These are phyloP conservation scores for Simalia tracyae DNA, from an alignment of 2,797 vertebrate genomes.

Conservation along the genomic window DNA sequence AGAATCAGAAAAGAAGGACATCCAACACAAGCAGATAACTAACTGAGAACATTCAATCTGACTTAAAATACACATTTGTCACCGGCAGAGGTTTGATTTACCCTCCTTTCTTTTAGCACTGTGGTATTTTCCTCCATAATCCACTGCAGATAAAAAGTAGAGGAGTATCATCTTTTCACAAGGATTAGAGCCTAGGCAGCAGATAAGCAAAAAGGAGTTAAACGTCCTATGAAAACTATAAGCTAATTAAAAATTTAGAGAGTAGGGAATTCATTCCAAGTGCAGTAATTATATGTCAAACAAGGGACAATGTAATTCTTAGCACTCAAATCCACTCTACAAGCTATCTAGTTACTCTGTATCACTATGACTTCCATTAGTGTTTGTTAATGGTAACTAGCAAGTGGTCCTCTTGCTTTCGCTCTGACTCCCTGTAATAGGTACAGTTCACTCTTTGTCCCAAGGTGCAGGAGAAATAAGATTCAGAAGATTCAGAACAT, in stretches of 20 bases:
- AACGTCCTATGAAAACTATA: slow-evolving; percentile 65
- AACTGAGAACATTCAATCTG: not conserved
- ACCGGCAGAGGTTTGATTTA: accelerated
- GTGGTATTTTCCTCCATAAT: not conserved
- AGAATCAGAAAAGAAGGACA: not conserved
- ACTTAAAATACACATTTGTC: not conserved
- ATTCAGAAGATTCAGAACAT: accelerated
- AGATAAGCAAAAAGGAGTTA: slow-evolving; percentile 40
- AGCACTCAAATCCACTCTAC: slow-evolving; percentile 74
- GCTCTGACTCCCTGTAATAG: slow-evolving; percentile 74
- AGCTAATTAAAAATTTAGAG: slow-evolving; percentile 83
- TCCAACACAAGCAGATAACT: not conserved
- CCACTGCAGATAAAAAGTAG: not conserved
- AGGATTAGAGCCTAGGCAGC: not conserved
- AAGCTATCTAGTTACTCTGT: slow-evolving; percentile 80
- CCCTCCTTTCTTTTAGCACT: not conserved
- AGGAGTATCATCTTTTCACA: not conserved
- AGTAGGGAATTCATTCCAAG: slow-evolving; percentile 74
- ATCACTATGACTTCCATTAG: slow-evolving; percentile 82
- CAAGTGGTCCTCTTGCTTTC: slow-evolving; percentile 71
- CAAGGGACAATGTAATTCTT: slow-evolving; percentile 73
- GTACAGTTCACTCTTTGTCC: slow-evolving; percentile 23
- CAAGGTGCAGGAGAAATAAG: slow-evolving; percentile 28
- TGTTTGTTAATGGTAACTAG: slow-evolving; percentile 77
- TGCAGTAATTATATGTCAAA: slow-evolving; percentile 73